phyloP scores from a whole-genome alignment of 1,140 invertebrate species.

The Zaprionus nigranus region DNA sequence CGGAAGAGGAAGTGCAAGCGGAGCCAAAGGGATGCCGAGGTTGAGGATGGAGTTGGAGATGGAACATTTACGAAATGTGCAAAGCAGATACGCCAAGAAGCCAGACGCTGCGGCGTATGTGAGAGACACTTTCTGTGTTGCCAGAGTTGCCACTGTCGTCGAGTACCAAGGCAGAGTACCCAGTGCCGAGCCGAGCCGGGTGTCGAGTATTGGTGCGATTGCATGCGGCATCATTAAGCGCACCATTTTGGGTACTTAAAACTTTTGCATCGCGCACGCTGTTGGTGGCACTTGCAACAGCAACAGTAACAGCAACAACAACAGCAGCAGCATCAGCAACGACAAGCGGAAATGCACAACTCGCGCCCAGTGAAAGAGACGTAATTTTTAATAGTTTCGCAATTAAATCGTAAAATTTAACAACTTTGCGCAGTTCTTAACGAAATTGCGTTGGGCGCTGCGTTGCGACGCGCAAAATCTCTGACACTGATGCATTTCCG shows the following conservation, averaged over 20 bases:
- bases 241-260: constrained; percentile 79
- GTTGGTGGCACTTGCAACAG: constrained; percentile 33
- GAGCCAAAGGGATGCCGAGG: too few relatives aligned
- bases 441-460: constrained; percentile 62
- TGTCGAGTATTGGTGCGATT: constrained; percentile 67
- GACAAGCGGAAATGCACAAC: constrained; percentile 13
- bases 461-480: constrained; percentile 53
- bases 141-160: constrained; percentile 60
- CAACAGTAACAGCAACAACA: not conserved
- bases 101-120: constrained; percentile 35
- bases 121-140: constrained; percentile 45
- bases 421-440: constrained; percentile 83
- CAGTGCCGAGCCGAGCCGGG: constrained; percentile 53
- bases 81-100: constrained; percentile 82
- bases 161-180: constrained; percentile 36
- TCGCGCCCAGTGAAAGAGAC: constrained; percentile 62
- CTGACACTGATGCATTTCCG: constrained; percentile 82
- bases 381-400: constrained; percentile 83
- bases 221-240: constrained; percentile 74
- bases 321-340: not conserved
- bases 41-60: not conserved
- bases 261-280: constrained; percentile 56
- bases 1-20: not conserved
- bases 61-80: constrained; percentile 62
- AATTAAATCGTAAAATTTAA: constrained; percentile 84